Percentiles rank a stretch among this genome's conserved stretches.
Evolutionary conservation across 2,888 invertebrate genomes (phyloP).

Genomic region (Mesorhabditis sp.): DNA sequence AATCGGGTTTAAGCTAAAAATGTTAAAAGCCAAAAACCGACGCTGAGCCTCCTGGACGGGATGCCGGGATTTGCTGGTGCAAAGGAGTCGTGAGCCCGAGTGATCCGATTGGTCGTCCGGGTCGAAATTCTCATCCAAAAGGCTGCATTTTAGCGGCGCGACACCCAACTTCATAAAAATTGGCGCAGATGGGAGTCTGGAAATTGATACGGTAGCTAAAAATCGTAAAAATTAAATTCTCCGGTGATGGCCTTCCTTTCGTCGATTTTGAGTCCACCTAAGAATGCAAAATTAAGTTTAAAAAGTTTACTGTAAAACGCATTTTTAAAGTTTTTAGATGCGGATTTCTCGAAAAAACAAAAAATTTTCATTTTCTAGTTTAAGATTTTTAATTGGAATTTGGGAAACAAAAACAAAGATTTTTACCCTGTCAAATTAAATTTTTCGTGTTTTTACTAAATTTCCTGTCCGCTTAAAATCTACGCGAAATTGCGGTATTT

Average conservation of each 20-base stretch:
- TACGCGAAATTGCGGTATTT: too few relatives aligned
- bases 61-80: neutral
- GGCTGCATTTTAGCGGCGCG: neutral
- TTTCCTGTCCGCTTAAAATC: too few relatives aligned
- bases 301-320: neutral
- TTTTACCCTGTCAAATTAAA: too few relatives aligned
- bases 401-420: too few relatives aligned
- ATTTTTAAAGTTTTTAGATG: too few relatives aligned
- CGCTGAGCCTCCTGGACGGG: too few relatives aligned
- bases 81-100: neutral
- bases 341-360: too few relatives aligned
- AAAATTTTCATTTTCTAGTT: too few relatives aligned
- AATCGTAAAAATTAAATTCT: neutral
- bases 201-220: neutral
- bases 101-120: neutral
- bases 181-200: neutral
- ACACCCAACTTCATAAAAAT: neutral
- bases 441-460: too few relatives aligned
- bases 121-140: neutral
- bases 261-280: conserved; percentile 20
- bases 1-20: too few relatives aligned
- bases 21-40: too few relatives aligned
- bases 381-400: too few relatives aligned
- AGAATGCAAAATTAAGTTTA: conserved; percentile 22
- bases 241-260: conserved; percentile 67